These are phyloP conservation scores for Sarcophaga caerulescens DNA, from an alignment of 2,888 invertebrate genomes.

Conservation along the genomic window DNA sequence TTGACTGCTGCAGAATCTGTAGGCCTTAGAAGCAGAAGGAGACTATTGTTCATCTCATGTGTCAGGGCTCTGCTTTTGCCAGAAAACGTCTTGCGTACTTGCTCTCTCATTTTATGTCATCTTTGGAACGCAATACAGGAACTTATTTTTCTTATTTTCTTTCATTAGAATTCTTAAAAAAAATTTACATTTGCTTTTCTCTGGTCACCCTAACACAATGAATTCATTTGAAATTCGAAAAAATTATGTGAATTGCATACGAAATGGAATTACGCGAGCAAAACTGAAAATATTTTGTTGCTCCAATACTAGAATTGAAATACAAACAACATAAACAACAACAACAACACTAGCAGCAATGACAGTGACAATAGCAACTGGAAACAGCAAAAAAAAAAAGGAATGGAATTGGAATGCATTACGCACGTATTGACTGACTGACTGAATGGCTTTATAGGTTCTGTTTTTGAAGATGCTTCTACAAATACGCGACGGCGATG, in stretches of 20 bases:
- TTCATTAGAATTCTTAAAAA: not conserved
- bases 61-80: too few relatives aligned
- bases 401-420: constrained; percentile 45
- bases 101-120: too few relatives aligned
- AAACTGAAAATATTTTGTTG: constrained; percentile 19
- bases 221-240: constrained; percentile 54
- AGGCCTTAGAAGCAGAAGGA: too few relatives aligned
- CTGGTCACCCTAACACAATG: constrained; percentile 36
- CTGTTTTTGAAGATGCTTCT: constrained; percentile 47
- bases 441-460: constrained; percentile 18
- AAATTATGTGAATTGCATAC: constrained; percentile 61
- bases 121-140: too few relatives aligned
- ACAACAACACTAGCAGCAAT: constrained; percentile 7
- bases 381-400: not conserved
- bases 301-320: constrained; percentile 35
- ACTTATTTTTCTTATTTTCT: too few relatives aligned
- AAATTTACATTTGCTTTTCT: not conserved
- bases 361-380: too few relatives aligned
- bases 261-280: constrained; percentile 26
- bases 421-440: constrained; percentile 58
- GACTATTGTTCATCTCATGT: too few relatives aligned
- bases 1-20: too few relatives aligned
- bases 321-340: constrained; percentile 3
- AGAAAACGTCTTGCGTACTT: too few relatives aligned
- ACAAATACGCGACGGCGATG: not conserved